A percentile compares a stretch with the other conserved stretches of the same genome.
Evolutionary conservation across 2,797 vertebrate genomes (phyloP).

Genomic region (Chelon labrosus): DNA sequence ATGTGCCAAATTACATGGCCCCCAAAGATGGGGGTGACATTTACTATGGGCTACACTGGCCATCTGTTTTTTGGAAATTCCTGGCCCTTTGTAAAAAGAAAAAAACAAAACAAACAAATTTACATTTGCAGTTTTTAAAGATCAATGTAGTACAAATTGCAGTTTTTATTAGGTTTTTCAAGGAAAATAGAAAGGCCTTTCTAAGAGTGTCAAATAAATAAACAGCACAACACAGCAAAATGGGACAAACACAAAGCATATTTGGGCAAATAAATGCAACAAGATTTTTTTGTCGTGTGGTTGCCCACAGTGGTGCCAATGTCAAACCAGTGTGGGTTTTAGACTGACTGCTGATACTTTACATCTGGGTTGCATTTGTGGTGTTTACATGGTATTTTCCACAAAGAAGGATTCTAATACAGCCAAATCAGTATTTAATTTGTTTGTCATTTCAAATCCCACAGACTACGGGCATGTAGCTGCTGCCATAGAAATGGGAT

Average conservation of each 20-base stretch:
- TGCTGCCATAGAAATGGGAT: neutral
- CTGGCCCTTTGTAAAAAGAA: neutral
- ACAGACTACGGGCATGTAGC: neutral
- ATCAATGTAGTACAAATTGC: too few relatives aligned
- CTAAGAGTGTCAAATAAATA: too few relatives aligned
- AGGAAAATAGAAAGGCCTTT: too few relatives aligned
- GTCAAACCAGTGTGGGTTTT: conserved; percentile 5
- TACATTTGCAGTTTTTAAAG: neutral
- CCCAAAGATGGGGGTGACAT: too few relatives aligned
- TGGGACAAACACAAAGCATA: neutral
- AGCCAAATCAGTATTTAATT: neutral
- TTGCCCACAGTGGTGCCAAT: neutral
- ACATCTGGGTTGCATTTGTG: neutral
- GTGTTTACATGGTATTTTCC: neutral
- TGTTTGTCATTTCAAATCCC: neutral
- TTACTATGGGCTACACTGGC: neutral
- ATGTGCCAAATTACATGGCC: too few relatives aligned
- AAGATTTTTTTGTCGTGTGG: neutral
- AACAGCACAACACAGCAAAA: too few relatives aligned
- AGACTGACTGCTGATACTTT: neutral
- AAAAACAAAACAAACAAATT: too few relatives aligned
- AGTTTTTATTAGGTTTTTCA: too few relatives aligned
- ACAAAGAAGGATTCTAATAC: neutral
- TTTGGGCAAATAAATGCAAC: neutral
- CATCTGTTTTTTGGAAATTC: neutral